These are phyloP conservation scores for Agrochola litura DNA, from an alignment of 2,888 invertebrate species.

Conservation along the genomic window DNA sequence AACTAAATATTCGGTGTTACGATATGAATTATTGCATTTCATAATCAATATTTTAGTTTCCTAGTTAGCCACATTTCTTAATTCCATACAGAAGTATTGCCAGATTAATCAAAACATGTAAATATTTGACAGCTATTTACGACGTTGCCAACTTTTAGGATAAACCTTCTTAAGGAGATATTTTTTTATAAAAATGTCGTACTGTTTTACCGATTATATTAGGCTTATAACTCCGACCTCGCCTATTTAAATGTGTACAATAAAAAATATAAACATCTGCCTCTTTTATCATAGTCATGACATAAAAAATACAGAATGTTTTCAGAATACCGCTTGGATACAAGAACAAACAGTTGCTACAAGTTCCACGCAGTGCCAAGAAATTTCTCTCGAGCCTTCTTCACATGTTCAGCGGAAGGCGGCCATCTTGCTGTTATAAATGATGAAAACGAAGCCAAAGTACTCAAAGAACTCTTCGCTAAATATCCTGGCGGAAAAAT, in stretches of 20 bases:
- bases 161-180: no score
- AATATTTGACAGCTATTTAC: no score
- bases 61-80: no score
- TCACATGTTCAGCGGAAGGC: constrained; percentile 78
- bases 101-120: no score
- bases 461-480: constrained; percentile 67
- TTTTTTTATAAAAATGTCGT: background rate
- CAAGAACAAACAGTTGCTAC: constrained; percentile 75
- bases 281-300: background rate
- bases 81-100: no score
- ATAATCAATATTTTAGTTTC: no score
- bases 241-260: background rate
- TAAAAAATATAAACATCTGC: background rate
- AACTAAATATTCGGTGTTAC: no score
- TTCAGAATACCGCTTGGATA: constrained; percentile 72
- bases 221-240: background rate
- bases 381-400: constrained; percentile 73
- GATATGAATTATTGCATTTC: no score
- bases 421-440: constrained; percentile 77
- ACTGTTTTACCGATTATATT: background rate
- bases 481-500: constrained; percentile 63
- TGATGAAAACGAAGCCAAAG: constrained; percentile 68
- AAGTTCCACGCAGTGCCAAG: constrained; percentile 75
- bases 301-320: background rate
- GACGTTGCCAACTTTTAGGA: no score